Base-by-base conservation (phyloP, 2,113 vertebrate genomes). In the Campylomormyrus numenius region DNA sequence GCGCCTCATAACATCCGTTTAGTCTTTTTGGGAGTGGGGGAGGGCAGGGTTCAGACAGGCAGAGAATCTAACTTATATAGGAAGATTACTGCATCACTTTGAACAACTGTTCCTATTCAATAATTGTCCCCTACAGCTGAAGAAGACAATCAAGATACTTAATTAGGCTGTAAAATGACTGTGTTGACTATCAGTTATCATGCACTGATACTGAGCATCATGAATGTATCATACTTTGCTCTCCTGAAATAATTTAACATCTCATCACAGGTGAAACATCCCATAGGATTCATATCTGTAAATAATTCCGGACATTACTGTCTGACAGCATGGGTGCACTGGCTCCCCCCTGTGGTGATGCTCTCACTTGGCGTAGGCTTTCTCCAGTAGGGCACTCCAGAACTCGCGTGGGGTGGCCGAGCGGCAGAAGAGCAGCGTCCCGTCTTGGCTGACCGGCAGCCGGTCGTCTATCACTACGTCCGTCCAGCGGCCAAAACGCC, bases 391-490 rank as follows among this genome's bases (percentile, higher is more conserved):
- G 21, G 96, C 95, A 2, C 96, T 97, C 96, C 96, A 97, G 91
- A 97, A 97, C 91, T 96, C 96, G 35, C 94, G 84, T 0, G 95
- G 94, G 0, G 95, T 95, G 31, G 95, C 95, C 0, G 96, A 96
- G 84, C 95, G 95, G 58, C 96, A 97, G 93, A 97, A 97, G 21
- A 97, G 93, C 92, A 97, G 94, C n/a, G 91, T 92, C 8, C 96
- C 96, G 3, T 95, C 94, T 48, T 88, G 62, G 7, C 93, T 96
- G 62, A 95, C 95, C 0, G 96, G 96, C 89, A 97, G 94, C 0
- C 94, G 95, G 90, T 97, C 96, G 11, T 97, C 96, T 77, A 97
- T 95, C 3, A 97, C 96, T 1, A 97, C 96, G 24, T 97, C 96
- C 35, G 93, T 87, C 96, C 96, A 97, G 3, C 90, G 89, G 1